Conservation (phyloP, 2,797 vertebrate species). For the Periophthalmus magnuspinnatus region DNA sequence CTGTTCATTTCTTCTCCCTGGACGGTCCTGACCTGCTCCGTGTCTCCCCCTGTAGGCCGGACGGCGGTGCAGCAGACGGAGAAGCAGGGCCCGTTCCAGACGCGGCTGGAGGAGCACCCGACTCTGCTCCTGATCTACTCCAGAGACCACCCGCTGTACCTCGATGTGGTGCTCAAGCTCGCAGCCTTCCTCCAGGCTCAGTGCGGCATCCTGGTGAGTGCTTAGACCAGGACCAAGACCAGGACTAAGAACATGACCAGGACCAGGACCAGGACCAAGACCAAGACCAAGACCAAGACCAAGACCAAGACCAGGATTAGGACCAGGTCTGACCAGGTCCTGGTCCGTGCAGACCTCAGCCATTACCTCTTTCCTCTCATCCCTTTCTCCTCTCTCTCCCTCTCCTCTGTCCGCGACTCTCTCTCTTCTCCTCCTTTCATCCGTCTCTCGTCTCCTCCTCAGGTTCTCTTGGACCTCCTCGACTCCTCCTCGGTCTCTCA, state of each 20-base stretch:
- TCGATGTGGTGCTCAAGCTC: slow-evolving; percentile 88
- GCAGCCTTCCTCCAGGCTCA: slow-evolving; percentile 86
- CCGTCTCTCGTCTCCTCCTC: background rate
- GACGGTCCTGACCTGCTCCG: background rate
- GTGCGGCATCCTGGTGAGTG: slow-evolving; percentile 77
- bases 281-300: too few species aligned
- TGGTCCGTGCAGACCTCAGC: too few species aligned
- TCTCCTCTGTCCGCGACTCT: background rate
- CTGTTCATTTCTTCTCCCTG: background rate
- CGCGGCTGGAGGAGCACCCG: slow-evolving; percentile 16
- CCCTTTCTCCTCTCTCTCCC: background rate
- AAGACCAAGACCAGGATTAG: too few species aligned
- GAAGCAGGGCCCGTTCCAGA: background rate
- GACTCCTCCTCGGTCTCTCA: too few species aligned
- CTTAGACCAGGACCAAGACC: too few species aligned
- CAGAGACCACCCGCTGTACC: slow-evolving; percentile 88
- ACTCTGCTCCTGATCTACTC: slow-evolving; percentile 94
- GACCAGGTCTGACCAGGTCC: too few species aligned
- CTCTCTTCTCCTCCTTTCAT: background rate
- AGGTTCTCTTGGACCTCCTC: slow-evolving; percentile 50
- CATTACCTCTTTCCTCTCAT: background rate
- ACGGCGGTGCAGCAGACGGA: slow-evolving; percentile 7
- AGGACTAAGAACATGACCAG: too few species aligned
- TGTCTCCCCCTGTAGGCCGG: background rate
- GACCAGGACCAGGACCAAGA: too few species aligned